Evolutionary conservation across 2,888 invertebrate species (phyloP).

Genomic region (Cryptosula pallasiana): DNA sequence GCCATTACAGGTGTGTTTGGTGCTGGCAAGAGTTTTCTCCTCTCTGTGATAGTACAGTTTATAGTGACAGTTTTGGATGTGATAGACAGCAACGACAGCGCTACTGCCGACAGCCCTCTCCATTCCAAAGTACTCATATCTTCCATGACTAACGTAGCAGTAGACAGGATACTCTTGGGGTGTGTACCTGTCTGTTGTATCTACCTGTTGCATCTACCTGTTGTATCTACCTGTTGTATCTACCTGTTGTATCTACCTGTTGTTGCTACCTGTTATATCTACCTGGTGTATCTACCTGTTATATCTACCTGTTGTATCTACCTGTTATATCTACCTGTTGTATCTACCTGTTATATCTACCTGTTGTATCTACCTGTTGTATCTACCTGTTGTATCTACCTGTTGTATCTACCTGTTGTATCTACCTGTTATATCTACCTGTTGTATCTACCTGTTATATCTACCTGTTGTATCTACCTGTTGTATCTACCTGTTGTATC

Average conservation of each 20-base stretch:
- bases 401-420: slow-evolving; percentile 25
- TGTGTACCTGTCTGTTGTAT: slow-evolving; percentile 28
- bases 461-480: background rate
- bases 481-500: slow-evolving; percentile 25
- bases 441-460: slow-evolving; percentile 25
- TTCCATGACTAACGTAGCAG: slow-evolving; percentile 48
- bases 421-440: background rate
- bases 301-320: background rate
- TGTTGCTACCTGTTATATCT: no score
- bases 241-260: background rate
- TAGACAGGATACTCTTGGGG: slow-evolving; percentile 40
- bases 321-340: no score
- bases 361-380: slow-evolving; percentile 25
- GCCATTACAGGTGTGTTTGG: slow-evolving; percentile 43
- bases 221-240: slow-evolving; percentile 23
- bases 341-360: background rate
- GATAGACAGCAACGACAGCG: slow-evolving; percentile 29
- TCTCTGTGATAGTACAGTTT: slow-evolving; percentile 41
- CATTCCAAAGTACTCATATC: slow-evolving; percentile 41
- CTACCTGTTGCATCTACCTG: background rate
- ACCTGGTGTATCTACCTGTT: slow-evolving; percentile 26
- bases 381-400: background rate
- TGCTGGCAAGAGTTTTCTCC: slow-evolving; percentile 44
- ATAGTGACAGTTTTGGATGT: slow-evolving; percentile 36
- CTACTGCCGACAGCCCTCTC: background rate